These are phyloP conservation scores for Drosophila neutralis DNA, from an alignment of 2,888 invertebrate genomes.

Conservation along the genomic window DNA sequence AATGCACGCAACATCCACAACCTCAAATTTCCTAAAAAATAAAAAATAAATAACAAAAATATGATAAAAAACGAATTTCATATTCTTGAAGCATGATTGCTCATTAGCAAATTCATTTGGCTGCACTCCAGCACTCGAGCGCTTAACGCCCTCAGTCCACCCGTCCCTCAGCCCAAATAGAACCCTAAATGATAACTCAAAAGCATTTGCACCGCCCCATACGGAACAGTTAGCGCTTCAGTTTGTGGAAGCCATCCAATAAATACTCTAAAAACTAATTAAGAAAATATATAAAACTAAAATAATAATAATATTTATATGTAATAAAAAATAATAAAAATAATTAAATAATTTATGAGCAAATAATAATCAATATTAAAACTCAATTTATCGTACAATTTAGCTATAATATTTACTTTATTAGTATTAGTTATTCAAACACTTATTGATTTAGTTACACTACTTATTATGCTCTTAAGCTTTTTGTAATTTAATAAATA, in stretches of 20 bases:
- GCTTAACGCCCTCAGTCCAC: conserved; percentile 4
- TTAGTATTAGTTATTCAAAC: background rate
- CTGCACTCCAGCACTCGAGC: conserved; percentile 62
- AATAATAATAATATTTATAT: background rate
- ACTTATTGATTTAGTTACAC: background rate
- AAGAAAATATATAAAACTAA: background rate
- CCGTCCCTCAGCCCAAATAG: background rate
- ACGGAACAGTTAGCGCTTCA: background rate
- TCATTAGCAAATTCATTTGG: conserved; percentile 78
- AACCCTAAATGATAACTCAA: conserved; percentile 42
- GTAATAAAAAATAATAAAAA: background rate
- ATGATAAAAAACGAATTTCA: conserved; percentile 28
- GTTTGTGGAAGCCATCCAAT: background rate
- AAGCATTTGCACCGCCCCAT: conserved; percentile 27
- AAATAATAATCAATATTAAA: background rate
- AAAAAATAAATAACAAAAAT: background rate
- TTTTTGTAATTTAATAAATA: too few species aligned
- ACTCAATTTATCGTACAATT: background rate
- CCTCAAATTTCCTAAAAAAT: conserved; percentile 9
- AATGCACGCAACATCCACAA: conserved; percentile 18
- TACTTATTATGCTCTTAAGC: background rate
- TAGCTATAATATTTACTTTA: too few species aligned
- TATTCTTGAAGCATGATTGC: conserved; percentile 73
- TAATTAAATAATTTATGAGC: background rate
- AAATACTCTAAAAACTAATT: conserved; percentile 28